phyloP scores from a whole-genome alignment of 2,888 invertebrate species.

The Lasioglossum figueresi region DNA sequence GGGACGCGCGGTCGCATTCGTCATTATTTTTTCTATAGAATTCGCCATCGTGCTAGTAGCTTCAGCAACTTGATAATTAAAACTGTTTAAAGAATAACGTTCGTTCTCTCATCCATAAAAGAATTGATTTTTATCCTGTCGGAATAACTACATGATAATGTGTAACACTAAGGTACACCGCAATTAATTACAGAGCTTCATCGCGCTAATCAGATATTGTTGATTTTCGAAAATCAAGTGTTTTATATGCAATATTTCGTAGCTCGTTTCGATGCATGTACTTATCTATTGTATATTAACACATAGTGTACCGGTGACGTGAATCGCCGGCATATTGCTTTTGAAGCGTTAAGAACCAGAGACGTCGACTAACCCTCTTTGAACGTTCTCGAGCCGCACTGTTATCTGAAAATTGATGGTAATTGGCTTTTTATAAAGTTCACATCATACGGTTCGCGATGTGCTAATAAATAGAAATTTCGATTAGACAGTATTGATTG shows the following conservation, averaged over 20 bases:
- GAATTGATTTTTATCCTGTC: neutral
- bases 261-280: neutral
- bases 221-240: neutral
- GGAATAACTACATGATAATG: neutral
- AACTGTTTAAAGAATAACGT: neutral
- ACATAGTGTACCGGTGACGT: neutral
- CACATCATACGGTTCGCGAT: neutral
- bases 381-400: neutral
- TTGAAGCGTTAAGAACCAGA: neutral
- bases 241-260: neutral
- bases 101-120: neutral
- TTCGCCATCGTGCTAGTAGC: too few relatives aligned
- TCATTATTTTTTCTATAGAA: neutral
- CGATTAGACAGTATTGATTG: neutral
- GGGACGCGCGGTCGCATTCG: neutral
- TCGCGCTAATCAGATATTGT: neutral
- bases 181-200: neutral
- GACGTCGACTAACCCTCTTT: neutral
- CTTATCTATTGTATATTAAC: neutral
- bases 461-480: neutral
- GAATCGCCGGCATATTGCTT: neutral
- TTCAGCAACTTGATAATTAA: neutral
- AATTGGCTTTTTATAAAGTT: neutral
- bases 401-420: neutral
- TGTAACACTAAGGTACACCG: neutral